Evolutionary conservation across 2,888 invertebrate species (phyloP).

Genomic region (Prenolepis imparis): DNA sequence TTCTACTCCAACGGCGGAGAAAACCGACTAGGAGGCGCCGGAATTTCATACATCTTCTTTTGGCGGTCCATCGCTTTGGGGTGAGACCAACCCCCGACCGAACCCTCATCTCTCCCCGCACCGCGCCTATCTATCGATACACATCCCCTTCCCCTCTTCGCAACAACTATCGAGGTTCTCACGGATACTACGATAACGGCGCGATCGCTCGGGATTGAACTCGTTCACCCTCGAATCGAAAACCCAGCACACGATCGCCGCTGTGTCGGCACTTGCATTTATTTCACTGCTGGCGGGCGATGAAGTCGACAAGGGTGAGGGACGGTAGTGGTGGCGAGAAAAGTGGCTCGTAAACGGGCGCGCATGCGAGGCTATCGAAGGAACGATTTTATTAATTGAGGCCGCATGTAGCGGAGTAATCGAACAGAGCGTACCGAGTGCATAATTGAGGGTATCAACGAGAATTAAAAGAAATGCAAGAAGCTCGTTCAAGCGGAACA

Average conservation of each 20-base stretch:
- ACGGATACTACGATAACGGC: conserved; percentile 77
- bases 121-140: conserved; percentile 61
- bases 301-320: conserved; percentile 1
- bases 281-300: conserved; percentile 47
- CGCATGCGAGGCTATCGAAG: conserved; percentile 33
- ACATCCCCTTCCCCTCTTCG: conserved; percentile 56
- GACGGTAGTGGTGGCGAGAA: conserved; percentile 34
- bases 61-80: conserved; percentile 76
- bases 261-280: conserved; percentile 58
- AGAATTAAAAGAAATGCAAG: conserved; percentile 32
- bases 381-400: conserved; percentile 56
- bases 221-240: conserved; percentile 85
- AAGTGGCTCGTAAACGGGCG: conserved; percentile 50
- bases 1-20: conserved; percentile 83
- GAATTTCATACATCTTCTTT: conserved; percentile 85
- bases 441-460: conserved; percentile 43
- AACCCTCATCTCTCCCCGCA: conserved; percentile 49
- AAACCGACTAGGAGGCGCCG: conserved; percentile 85
- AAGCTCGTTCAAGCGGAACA: conserved; percentile 31
- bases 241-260: conserved; percentile 60
- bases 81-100: conserved; percentile 58
- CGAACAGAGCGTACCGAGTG: conserved; percentile 44
- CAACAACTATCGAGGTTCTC: conserved; percentile 65
- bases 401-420: conserved; percentile 47
- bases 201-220: conserved; percentile 85